These are phyloP conservation scores for Drosophila yooni DNA, from an alignment of 2,888 invertebrate species.

Conservation along the genomic window DNA sequence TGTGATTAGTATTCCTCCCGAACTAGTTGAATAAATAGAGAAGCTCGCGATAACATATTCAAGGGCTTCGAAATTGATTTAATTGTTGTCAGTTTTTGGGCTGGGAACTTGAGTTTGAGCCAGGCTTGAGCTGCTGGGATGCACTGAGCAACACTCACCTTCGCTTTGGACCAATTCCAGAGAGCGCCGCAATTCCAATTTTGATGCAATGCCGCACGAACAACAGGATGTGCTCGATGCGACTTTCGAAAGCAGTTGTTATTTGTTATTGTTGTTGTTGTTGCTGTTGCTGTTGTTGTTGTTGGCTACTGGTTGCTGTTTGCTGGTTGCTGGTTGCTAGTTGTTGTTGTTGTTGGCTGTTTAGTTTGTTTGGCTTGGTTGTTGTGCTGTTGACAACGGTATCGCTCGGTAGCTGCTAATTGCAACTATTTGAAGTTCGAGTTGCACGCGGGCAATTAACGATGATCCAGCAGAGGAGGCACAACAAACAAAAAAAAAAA, in stretches of 20 bases:
- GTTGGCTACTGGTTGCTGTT: slow-evolving; percentile 27
- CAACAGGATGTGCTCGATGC: slow-evolving; percentile 66
- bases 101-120: neutral
- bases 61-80: neutral
- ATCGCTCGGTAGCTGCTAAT: slow-evolving; percentile 23
- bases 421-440: slow-evolving; percentile 35
- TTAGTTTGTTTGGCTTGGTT: slow-evolving; percentile 7
- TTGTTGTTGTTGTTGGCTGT: slow-evolving; percentile 20
- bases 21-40: neutral
- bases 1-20: neutral
- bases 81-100: neutral
- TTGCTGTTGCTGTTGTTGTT: slow-evolving; percentile 25
- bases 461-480: slow-evolving; percentile 4
- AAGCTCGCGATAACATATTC: neutral
- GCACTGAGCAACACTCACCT: slow-evolving; percentile 38
- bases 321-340: slow-evolving; percentile 35
- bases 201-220: slow-evolving; percentile 61
- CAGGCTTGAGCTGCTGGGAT: neutral
- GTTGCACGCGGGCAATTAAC: slow-evolving; percentile 64
- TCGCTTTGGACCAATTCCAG: slow-evolving; percentile 33
- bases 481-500: slow-evolving; percentile 14
- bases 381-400: slow-evolving; percentile 31
- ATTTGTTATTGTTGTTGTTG: slow-evolving; percentile 42
- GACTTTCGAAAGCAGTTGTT: slow-evolving; percentile 69
- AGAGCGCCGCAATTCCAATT: slow-evolving; percentile 49